Evolutionary conservation across 2,113 vertebrate genomes (phyloP).

Genomic region (Epinephelus cyanopodus): DNA sequence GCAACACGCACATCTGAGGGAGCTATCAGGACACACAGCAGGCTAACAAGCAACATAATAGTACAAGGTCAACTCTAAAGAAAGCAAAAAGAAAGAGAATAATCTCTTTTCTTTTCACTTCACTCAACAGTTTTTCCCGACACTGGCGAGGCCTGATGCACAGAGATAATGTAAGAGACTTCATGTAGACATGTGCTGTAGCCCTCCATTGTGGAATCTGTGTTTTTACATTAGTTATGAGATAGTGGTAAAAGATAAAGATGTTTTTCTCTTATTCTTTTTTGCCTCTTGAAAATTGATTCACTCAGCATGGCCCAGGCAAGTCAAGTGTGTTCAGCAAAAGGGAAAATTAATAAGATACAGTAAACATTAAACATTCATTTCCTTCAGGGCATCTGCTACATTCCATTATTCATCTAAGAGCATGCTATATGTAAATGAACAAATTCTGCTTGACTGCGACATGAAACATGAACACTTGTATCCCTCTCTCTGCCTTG

Average conservation of each 20-base stretch:
- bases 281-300: slow-evolving; percentile 11
- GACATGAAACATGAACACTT: slow-evolving; percentile 63
- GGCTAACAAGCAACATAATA: slow-evolving; percentile 29
- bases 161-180: neutral
- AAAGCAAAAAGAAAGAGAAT: neutral
- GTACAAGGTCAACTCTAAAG: slow-evolving; percentile 2
- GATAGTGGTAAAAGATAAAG: slow-evolving; percentile 5
- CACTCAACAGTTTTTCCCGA: neutral
- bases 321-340: slow-evolving; percentile 60
- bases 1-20: slow-evolving; percentile 23
- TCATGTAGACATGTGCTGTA: neutral
- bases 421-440: slow-evolving; percentile 67
- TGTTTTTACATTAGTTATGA: neutral
- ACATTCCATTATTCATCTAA: slow-evolving; percentile 75
- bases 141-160: neutral
- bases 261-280: slow-evolving; percentile 8
- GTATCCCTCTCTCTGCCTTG: slow-evolving; percentile 38
- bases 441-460: slow-evolving; percentile 65
- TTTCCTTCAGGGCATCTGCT: slow-evolving; percentile 68
- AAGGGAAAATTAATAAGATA: slow-evolving; percentile 69
- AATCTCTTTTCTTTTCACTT: neutral
- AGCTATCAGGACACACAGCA: slow-evolving; percentile 7
- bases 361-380: slow-evolving; percentile 77
- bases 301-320: slow-evolving; percentile 35
- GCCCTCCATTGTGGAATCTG: neutral